Conservation (phyloP, 2,888 invertebrate species). For the Pediacus dermestoides region DNA sequence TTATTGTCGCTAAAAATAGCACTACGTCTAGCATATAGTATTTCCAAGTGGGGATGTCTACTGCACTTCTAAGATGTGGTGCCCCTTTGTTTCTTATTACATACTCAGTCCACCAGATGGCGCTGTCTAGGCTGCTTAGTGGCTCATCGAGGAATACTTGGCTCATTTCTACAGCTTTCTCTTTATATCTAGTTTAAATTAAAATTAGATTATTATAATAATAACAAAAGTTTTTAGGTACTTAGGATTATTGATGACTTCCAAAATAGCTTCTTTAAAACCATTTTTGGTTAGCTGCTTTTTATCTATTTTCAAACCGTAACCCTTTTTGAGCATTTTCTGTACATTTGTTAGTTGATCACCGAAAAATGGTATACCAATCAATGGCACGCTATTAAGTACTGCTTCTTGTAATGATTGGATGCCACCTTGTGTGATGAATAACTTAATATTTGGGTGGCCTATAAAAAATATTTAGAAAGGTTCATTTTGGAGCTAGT, state of each 20-base stretch:
- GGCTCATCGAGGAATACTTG: conserved; percentile 27
- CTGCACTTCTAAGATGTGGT: conserved; percentile 24
- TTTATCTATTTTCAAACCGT: conserved; percentile 22
- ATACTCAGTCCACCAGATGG: conserved; percentile 34
- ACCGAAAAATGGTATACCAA: conserved; percentile 30
- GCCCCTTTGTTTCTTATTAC: conserved; percentile 31
- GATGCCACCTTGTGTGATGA: conserved; percentile 36
- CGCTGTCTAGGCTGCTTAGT: conserved; percentile 24
- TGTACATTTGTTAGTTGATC: conserved; percentile 28
- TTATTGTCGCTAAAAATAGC: no score
- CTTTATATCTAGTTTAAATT: conserved; percentile 26
- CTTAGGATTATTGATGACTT: conserved; percentile 25
- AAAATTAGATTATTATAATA: conserved; percentile 8
- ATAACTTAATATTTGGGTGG: conserved; percentile 51
- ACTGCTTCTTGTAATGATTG: conserved; percentile 31
- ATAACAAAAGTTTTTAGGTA: conserved; percentile 7
- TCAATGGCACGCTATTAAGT: conserved; percentile 22
- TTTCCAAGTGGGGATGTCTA: conserved; percentile 27
- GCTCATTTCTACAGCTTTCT: conserved; percentile 23
- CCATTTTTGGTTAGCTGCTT: conserved; percentile 21
- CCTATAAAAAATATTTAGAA: conserved; percentile 18
- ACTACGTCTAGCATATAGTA: conserved; percentile 30
- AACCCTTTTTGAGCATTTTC: conserved; percentile 23
- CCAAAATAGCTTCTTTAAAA: conserved; percentile 19
- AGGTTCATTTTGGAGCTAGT: not conserved